phyloP scores from a whole-genome alignment of 2,797 vertebrate genomes.

The Enteromius thamalakanensis region DNA sequence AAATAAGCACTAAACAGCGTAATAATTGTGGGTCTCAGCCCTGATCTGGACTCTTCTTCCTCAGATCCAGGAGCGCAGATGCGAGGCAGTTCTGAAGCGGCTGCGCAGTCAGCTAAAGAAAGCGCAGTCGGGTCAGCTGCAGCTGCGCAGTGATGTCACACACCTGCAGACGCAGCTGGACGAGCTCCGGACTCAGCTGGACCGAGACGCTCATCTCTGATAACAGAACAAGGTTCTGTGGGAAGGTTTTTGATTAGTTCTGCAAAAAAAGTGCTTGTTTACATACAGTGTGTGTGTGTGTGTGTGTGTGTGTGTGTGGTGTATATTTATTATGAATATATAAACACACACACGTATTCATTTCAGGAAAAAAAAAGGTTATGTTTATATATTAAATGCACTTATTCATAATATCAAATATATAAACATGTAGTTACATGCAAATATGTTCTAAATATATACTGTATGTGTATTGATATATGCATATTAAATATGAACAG shows the following conservation, averaged over 20 bases:
- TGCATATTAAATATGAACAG: too few relatives aligned
- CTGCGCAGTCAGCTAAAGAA: conserved; percentile 87
- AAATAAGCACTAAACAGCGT: background rate
- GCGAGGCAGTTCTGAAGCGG: conserved; percentile 85
- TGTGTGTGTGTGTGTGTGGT: too few relatives aligned
- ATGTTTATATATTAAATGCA: too few relatives aligned
- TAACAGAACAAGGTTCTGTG: background rate
- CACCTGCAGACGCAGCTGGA: conserved; percentile 79
- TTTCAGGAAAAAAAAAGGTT: too few relatives aligned
- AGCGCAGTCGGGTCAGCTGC: conserved; percentile 77
- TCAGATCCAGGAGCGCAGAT: conserved; percentile 89
- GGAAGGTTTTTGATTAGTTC: background rate
- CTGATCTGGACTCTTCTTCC: conserved; percentile 12
- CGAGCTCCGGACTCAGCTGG: conserved; percentile 74
- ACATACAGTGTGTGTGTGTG: too few relatives aligned
- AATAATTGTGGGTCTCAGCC: background rate
- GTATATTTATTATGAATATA: too few relatives aligned
- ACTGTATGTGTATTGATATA: too few relatives aligned
- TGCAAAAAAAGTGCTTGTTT: too few relatives aligned
- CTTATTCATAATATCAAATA: too few relatives aligned
- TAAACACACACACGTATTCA: too few relatives aligned
- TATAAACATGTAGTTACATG: too few relatives aligned
- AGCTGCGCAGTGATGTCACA: conserved; percentile 78
- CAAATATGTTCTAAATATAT: too few relatives aligned
- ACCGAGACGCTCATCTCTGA: conserved; percentile 8